Percentiles rank a stretch among this genome's conserved stretches.
Evolutionary conservation across 2,797 vertebrate genomes (phyloP).

Genomic region (Anisognathus igniventris): DNA sequence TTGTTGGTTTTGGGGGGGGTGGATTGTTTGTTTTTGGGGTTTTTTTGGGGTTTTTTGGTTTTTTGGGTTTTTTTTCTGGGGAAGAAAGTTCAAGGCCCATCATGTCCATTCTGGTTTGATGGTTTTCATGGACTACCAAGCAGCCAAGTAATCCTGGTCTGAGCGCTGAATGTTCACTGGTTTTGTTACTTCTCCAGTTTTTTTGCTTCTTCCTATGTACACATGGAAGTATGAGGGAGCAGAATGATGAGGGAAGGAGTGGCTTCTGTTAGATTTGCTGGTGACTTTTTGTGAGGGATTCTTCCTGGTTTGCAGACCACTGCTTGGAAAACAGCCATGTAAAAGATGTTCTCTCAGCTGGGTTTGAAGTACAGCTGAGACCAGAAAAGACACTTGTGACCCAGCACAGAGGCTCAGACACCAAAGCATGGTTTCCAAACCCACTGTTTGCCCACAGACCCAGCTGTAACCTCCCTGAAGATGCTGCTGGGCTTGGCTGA

Average conservation of each 20-base stretch:
- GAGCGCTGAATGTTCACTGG: not conserved
- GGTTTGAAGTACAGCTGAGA: not conserved
- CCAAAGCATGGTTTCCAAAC: not conserved
- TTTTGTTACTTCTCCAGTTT: not conserved
- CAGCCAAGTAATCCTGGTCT: not conserved
- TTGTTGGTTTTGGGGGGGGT: too few relatives aligned
- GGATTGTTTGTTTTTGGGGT: too few relatives aligned
- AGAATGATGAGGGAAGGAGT: not conserved
- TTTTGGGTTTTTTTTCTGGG: too few relatives aligned
- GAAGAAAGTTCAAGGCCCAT: not conserved
- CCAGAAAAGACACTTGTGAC: not conserved
- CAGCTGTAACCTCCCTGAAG: not conserved
- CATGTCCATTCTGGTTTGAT: not conserved
- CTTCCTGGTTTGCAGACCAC: not conserved
- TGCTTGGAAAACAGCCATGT: not conserved
- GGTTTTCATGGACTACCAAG: not conserved
- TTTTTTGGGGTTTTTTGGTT: not conserved
- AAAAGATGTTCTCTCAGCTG: not conserved
- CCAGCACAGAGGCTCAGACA: not conserved
- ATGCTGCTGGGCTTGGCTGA: not conserved
- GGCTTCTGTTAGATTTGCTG: not conserved
- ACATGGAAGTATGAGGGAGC: not conserved
- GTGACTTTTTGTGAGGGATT: not conserved
- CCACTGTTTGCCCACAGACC: not conserved
- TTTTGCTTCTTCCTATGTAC: not conserved